phyloP scores from a whole-genome alignment of 2,113 vertebrate species.

The Nettapus auritus region DNA sequence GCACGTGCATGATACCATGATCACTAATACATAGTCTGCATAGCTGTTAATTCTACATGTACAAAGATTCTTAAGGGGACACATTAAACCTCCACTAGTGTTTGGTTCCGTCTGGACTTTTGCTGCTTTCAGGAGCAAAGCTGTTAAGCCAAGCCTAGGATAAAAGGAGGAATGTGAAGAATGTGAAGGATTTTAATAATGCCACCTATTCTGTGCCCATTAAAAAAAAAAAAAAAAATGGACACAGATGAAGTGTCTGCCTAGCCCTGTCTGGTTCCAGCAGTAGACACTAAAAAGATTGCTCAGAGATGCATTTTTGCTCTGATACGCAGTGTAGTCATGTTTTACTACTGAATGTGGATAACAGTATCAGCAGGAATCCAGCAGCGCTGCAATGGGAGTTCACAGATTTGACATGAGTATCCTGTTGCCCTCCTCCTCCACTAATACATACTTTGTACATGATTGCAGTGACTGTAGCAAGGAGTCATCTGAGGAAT shows the following conservation, averaged over 20 bases:
- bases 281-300: neutral
- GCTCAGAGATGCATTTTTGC: neutral
- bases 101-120: constrained; percentile 7
- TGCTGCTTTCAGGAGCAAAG: neutral
- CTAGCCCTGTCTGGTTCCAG: constrained; percentile 1
- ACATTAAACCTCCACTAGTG: neutral
- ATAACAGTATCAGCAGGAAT: neutral
- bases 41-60: constrained; percentile 25
- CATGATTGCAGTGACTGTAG: neutral
- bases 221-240: neutral
- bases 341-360: neutral
- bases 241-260: neutral
- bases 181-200: constrained; percentile 42
- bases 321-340: neutral
- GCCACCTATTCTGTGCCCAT: neutral
- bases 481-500: constrained; percentile 25
- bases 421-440: neutral
- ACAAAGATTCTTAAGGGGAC: constrained; percentile 13
- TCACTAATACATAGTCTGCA: neutral
- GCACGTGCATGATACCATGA: neutral
- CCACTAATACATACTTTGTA: neutral
- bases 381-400: neutral
- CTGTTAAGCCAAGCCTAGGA: constrained; percentile 7
- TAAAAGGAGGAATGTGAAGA: constrained; percentile 45
- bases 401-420: neutral